phyloP scores from a whole-genome alignment of 2,113 vertebrate genomes.

The Sinocyclocheilus grahami region DNA sequence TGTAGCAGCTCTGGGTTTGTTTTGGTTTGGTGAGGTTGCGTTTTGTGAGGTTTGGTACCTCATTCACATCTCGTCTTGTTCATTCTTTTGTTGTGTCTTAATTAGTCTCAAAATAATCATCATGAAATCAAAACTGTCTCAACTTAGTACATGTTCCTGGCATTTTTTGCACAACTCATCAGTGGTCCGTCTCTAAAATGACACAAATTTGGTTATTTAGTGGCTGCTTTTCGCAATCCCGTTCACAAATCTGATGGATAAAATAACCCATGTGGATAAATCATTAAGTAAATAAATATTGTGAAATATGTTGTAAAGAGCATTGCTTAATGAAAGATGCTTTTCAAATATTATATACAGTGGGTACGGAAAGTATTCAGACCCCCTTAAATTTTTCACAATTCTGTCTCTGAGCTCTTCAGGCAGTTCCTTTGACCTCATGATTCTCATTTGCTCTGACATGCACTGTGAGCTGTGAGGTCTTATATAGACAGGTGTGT shows the following conservation, averaged over 20 bases:
- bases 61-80: not conserved
- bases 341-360: not conserved
- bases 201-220: not conserved
- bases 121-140: not conserved
- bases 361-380: too few relatives aligned
- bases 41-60: not conserved
- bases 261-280: not conserved
- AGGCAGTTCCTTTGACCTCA: too few relatives aligned
- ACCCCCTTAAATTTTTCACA: too few relatives aligned
- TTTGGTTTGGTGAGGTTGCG: not conserved
- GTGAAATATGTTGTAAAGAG: not conserved
- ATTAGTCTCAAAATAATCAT: not conserved
- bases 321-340: not conserved
- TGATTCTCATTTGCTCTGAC: too few relatives aligned
- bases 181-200: not conserved
- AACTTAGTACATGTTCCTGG: not conserved
- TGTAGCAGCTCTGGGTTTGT: conserved; percentile 19
- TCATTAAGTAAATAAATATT: not conserved
- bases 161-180: not conserved
- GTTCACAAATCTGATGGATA: not conserved
- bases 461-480: too few relatives aligned
- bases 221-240: not conserved
- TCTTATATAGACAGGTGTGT: too few relatives aligned
- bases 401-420: too few relatives aligned
- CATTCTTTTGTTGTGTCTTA: not conserved